Evolutionary conservation across 2,113 vertebrate genomes (phyloP).

Genomic region (Myiagra hebetior): DNA sequence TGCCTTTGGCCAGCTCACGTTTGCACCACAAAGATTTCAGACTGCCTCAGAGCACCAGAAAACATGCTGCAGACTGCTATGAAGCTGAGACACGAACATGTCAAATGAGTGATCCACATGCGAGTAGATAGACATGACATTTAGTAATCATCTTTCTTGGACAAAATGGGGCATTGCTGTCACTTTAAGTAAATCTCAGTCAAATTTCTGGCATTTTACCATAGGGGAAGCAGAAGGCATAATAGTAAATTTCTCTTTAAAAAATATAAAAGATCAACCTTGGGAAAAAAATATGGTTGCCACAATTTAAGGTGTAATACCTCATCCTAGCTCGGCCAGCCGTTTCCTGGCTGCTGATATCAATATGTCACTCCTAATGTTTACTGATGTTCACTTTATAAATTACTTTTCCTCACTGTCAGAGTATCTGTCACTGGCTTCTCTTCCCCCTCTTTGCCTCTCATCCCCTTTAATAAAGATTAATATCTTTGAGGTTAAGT

Average conservation of each 20-base stretch:
- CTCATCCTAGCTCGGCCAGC: background rate
- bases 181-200: conserved; percentile 34
- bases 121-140: conserved; percentile 31
- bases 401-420: conserved; percentile 8
- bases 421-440: background rate
- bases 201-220: conserved; percentile 27
- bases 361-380: conserved; percentile 21
- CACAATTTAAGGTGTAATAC: background rate
- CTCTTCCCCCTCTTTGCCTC: background rate
- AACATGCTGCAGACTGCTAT: background rate
- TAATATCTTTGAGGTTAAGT: conserved; percentile 16
- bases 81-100: background rate
- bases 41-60: conserved; percentile 10
- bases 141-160: conserved; percentile 32
- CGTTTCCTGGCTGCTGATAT: background rate
- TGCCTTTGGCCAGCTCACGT: background rate
- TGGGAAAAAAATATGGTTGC: background rate
- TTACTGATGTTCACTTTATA: conserved; percentile 36
- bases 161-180: conserved; percentile 25
- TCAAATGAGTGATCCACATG: conserved; percentile 28
- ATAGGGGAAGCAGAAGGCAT: background rate
- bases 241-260: conserved; percentile 11
- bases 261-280: conserved; percentile 17
- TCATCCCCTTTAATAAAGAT: conserved; percentile 37
- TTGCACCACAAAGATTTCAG: background rate